Base-by-base conservation (phyloP, 2,113 vertebrate genomes). In the Osmerus mordax region DNA sequence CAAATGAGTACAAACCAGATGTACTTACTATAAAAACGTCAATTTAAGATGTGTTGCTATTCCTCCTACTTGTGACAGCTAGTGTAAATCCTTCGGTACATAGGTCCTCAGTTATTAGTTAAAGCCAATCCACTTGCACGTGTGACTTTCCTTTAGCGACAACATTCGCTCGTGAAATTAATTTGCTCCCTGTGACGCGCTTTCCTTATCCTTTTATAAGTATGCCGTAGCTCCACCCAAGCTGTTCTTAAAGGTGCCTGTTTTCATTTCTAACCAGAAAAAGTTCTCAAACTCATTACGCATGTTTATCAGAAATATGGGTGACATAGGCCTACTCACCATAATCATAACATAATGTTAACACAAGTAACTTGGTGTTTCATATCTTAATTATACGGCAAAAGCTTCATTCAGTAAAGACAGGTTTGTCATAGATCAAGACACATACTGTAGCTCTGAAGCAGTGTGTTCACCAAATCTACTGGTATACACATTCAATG, bases 161-260 rank as follows among this genome's bases (percentile, higher is more conserved):
- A 88, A 77, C 19, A 25, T 75, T 2, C 65, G 76, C 81, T 81
- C 78, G 74, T 56, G 74, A 78, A 67, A 72, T 81, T 67, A 70
- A 75, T 76, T 79, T 52, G 62, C 81, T 87, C 85, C 74, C 68
- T 36, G 84, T 85, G 86, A 88, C 87, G 85, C 67, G 0, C 8
- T 79, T 81, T 87, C 81, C 79, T 23, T 77, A 78, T 82, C 72
- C 70, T 76, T 71, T 83, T 86, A 81, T 88, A 84, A 78, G 54
- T 66, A 62, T 36, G 62, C 28, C 23, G 16, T 41, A 51, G 73
- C 85, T 87, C 85, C 88, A 74, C 84, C 88, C 85, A 71, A 3
- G 0, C 18, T 55, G 19, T 69, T n/a, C 80, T 79, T 83, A 84
- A 86, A 86, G 71, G 73, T 56, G 70, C 62, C 29, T 9, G 62